A percentile compares a stretch with the other conserved stretches of the same genome.
phyloP scores from a whole-genome alignment of 2,797 vertebrate species.

The Rhinoraja longicauda region DNA sequence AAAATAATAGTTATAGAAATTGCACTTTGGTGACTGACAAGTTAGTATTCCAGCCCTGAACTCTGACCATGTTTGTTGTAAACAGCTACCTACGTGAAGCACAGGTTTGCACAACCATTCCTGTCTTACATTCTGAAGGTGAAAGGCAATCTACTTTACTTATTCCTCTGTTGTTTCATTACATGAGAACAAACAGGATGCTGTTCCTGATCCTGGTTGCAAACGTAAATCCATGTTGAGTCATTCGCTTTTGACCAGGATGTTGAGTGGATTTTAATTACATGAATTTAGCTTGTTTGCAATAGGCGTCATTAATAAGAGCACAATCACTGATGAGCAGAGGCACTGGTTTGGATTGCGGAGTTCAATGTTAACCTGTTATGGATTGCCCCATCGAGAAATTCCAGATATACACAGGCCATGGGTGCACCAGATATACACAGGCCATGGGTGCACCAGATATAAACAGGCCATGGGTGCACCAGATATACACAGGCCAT shows the following conservation, averaged over 20 bases:
- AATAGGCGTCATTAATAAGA: background rate
- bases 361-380: background rate
- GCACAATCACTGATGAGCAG: background rate
- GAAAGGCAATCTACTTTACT: background rate
- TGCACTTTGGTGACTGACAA: background rate
- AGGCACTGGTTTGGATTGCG: background rate
- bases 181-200: constrained; percentile 16
- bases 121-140: background rate
- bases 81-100: too few species aligned
- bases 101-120: background rate
- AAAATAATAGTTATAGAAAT: background rate
- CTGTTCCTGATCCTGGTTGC: background rate
- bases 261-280: background rate
- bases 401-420: too few species aligned
- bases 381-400: background rate
- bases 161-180: background rate
- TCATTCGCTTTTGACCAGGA: background rate
- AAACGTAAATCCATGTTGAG: background rate
- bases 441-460: too few species aligned
- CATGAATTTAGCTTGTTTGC: background rate
- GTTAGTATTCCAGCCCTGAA: background rate
- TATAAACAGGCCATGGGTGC: too few species aligned
- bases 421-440: too few species aligned
- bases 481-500: too few species aligned
- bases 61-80: background rate